Evolutionary conservation across 1,140 invertebrate genomes (phyloP).

Genomic region (Scaptomyza pallida): DNA sequence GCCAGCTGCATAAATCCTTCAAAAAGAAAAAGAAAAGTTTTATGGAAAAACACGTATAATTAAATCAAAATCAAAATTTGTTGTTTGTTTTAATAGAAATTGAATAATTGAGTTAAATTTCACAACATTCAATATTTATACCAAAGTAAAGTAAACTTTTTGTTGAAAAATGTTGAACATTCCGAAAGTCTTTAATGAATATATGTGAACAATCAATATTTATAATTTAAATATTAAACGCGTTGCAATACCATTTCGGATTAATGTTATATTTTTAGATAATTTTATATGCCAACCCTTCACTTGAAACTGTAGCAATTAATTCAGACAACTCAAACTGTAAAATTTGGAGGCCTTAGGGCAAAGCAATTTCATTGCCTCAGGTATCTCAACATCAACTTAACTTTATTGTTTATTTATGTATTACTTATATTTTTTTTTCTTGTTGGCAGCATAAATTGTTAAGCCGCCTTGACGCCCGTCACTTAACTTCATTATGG

Average conservation of each 20-base stretch:
- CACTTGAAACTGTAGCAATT: neutral
- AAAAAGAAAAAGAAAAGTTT: slow-evolving; percentile 32
- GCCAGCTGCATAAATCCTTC: slow-evolving; percentile 36
- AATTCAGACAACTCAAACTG: slow-evolving; percentile 1
- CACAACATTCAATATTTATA: no score
- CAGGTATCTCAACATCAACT: slow-evolving; percentile 32
- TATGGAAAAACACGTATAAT: slow-evolving; percentile 21
- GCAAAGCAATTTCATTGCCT: neutral
- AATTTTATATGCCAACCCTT: neutral
- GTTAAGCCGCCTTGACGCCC: slow-evolving; percentile 67
- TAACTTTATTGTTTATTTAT: slow-evolving; percentile 73
- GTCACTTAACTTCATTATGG: slow-evolving; percentile 79
- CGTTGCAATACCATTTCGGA: neutral
- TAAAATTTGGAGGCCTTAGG: slow-evolving; percentile 9
- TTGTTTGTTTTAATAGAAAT: neutral
- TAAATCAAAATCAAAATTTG: slow-evolving; percentile 35
- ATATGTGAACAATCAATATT: neutral
- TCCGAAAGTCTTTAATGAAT: no score
- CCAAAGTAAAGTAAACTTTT: no score
- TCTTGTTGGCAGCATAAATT: slow-evolving; percentile 50
- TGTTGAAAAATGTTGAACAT: no score
- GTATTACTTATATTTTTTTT: slow-evolving; percentile 27
- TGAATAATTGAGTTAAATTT: neutral
- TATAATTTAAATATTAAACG: neutral
- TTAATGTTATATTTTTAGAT: neutral